These are phyloP conservation scores for Clostera curtula DNA, from an alignment of 2,888 invertebrate genomes.

Conservation along the genomic window DNA sequence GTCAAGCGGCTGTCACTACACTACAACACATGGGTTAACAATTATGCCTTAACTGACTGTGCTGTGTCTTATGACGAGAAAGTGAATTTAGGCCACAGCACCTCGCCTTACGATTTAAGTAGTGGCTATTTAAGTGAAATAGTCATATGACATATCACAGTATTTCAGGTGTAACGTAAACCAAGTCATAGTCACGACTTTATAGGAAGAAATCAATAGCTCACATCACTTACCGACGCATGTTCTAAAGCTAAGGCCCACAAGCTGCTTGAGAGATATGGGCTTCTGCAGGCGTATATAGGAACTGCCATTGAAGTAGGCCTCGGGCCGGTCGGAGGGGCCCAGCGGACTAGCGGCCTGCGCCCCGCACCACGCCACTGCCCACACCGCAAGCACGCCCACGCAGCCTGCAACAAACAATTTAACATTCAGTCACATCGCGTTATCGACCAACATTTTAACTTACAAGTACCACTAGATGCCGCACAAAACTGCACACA, in stretches of 20 bases:
- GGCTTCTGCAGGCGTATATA: slow-evolving; percentile 82
- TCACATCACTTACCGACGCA: slow-evolving; percentile 79
- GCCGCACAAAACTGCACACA: no score
- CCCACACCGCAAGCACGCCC: slow-evolving; percentile 26
- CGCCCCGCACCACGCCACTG: slow-evolving; percentile 19
- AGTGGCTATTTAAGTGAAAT: no score
- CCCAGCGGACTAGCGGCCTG: slow-evolving; percentile 53
- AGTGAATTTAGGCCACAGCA: no score
- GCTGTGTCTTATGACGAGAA: no score
- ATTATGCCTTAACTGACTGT: neutral
- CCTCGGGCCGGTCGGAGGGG: slow-evolving; percentile 81
- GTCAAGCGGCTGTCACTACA: no score
- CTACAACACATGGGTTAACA: neutral
- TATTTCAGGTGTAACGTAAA: no score
- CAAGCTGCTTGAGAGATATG: slow-evolving; percentile 85
- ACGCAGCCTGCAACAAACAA: slow-evolving; percentile 31
- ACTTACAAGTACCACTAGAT: no score
- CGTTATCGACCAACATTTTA: neutral
- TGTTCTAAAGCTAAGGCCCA: slow-evolving; percentile 87
- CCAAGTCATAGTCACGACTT: no score
- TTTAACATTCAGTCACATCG: neutral
- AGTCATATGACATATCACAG: no score
- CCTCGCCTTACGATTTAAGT: neutral
- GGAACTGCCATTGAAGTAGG: slow-evolving; percentile 88
- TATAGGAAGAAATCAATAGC: neutral